Evolutionary conservation across 2,888 invertebrate species (phyloP), one percentile per base, ranked within the genome.

Genomic region (Oxyscelio sp.): DNA sequence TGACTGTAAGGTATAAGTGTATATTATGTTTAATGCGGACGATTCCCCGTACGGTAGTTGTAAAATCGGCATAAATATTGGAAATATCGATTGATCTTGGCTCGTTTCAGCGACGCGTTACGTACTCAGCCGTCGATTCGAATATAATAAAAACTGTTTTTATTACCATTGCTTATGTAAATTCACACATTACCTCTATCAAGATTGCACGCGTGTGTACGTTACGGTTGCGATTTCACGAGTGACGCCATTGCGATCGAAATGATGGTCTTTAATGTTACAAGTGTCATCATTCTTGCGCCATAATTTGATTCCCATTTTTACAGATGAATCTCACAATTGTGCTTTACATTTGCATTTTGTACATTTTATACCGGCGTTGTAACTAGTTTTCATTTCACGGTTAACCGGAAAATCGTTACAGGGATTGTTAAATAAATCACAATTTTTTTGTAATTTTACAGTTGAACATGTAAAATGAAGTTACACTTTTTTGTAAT

Each of bases 151-250:
- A 80, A 66, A 80, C 43, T 45, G 59, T 61, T 59, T 80, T 74
- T 66, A 80, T 80, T 73, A 22, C 59, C 73, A 40, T 50, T 52
- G 79, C 79, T 80, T 80, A 80, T 80, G 79, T 80, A 80, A 73
- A 80, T 80, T 80, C 79, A 40, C 79, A 73, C 71, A 66, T 80
- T 80, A 80, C 71, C 58, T 48, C 52, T 71, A 79, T 79, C 78
- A 50, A 68, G 78, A 78, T 68, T 70, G 61, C 63, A 54, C 70
- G 70, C 70, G 45, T 63, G 54, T 56, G 58, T 40, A 75, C 48
- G 65, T 58, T 78, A 58, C 77, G 68, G 54, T 63, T 27, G 43
- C 58, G 58, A 59, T 66, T 77, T 56, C 58, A 40, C 59, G 43
- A 52, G 52, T 38, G 52, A 58, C 21, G 38, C 58, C 21, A 11